These are phyloP conservation scores for Leistus spinibarbis DNA, from an alignment of 2,888 invertebrate species.

Conservation along the genomic window DNA sequence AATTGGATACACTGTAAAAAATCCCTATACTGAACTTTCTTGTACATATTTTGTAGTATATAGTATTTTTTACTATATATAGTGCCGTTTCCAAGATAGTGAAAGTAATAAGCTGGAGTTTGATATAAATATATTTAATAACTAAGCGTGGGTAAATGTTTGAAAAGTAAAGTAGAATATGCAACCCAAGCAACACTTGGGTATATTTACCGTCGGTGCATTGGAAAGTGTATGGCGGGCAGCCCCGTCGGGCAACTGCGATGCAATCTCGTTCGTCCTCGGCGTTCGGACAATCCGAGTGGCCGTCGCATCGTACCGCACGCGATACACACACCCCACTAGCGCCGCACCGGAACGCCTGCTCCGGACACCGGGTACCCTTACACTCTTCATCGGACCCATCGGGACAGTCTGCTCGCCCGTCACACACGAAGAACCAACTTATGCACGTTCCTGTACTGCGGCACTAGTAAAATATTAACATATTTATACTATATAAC, in stretches of 20 bases:
- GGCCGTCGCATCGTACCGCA: constrained; percentile 82
- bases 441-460: constrained; percentile 86
- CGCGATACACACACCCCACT: constrained; percentile 77
- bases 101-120: no score
- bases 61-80: no score
- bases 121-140: not conserved
- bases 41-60: no score
- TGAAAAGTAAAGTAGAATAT: not conserved
- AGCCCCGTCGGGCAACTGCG: constrained; percentile 58
- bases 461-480: constrained; percentile 68
- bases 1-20: no score
- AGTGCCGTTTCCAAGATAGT: no score
- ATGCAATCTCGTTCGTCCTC: constrained; percentile 75
- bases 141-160: not conserved
- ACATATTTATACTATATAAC: no score
- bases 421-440: constrained; percentile 93
- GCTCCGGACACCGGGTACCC: constrained; percentile 68
- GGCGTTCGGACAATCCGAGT: constrained; percentile 75
- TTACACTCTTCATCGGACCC: constrained; percentile 86
- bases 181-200: not conserved
- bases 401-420: constrained; percentile 81
- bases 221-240: constrained; percentile 82
- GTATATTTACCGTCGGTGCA: constrained; percentile 71
- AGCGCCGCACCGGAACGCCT: constrained; percentile 74
- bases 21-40: no score